Percentiles rank a stretch among this genome's conserved stretches.
phyloP scores from a whole-genome alignment of 2,797 vertebrate genomes.

The Orestias chungarensis region DNA sequence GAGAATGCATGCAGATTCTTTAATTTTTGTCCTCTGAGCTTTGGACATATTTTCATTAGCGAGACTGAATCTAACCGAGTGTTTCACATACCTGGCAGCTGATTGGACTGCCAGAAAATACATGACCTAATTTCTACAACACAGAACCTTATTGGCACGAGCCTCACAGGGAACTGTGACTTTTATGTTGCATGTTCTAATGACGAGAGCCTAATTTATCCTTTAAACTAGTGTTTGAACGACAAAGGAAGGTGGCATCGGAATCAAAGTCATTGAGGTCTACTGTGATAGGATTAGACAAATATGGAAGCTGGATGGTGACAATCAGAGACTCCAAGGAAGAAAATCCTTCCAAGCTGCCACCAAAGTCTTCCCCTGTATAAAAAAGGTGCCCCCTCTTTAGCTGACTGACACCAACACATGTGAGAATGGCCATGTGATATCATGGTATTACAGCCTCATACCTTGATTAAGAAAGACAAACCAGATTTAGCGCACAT shows the following conservation, averaged over 20 bases:
- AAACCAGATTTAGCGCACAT: not conserved
- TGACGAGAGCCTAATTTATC: conserved; percentile 67
- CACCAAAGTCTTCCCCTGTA: conserved; percentile 36
- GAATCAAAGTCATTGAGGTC: conserved; percentile 64
- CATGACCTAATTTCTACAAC: conserved; percentile 68
- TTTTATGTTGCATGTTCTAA: conserved; percentile 50
- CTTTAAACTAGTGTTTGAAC: conserved; percentile 43
- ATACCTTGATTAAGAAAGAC: conserved; percentile 17
- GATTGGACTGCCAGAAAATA: conserved; percentile 56
- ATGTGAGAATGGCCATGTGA: conserved; percentile 56
- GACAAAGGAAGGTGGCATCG: conserved; percentile 55
- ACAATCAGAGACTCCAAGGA: conserved; percentile 45
- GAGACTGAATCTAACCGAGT: conserved; percentile 16
- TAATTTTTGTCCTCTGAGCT: not conserved
- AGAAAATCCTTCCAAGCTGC: conserved; percentile 55
- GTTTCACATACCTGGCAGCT: conserved; percentile 22
- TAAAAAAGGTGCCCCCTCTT: conserved; percentile 40
- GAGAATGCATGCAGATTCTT: not conserved
- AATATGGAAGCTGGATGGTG: conserved; percentile 48
- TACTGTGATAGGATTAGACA: conserved; percentile 67
- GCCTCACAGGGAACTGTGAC: conserved; percentile 62
- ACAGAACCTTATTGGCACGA: conserved; percentile 58
- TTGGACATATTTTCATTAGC: conserved; percentile 9
- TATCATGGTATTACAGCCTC: conserved; percentile 58
- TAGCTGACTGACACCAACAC: conserved; percentile 51